Evolutionary conservation across 2,113 vertebrate genomes (phyloP).

Genomic region (Burhinus oedicnemus): DNA sequence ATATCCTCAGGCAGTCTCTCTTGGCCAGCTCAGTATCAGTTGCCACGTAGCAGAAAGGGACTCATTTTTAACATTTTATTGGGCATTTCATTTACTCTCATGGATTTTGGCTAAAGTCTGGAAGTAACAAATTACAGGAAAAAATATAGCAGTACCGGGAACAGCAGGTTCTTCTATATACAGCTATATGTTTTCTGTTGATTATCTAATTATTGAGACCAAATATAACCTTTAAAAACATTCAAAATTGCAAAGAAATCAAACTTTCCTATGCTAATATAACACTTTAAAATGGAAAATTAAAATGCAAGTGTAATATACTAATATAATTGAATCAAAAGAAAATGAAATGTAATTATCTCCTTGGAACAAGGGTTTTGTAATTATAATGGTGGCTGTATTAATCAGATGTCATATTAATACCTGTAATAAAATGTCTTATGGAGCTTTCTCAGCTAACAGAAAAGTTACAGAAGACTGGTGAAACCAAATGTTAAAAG

Average conservation of each 20-base stretch:
- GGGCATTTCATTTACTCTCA: neutral
- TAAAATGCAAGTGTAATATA: conserved; percentile 58
- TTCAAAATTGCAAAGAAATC: conserved; percentile 30
- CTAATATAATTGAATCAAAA: conserved; percentile 60
- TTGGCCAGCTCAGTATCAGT: neutral
- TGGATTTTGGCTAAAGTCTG: neutral
- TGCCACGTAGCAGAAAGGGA: neutral
- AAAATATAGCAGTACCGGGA: fast-evolving
- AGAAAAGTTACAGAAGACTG: conserved; percentile 11
- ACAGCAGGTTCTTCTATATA: neutral
- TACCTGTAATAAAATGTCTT: conserved; percentile 53
- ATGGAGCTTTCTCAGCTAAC: neutral
- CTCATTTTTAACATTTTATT: neutral
- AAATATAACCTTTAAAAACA: conserved; percentile 57
- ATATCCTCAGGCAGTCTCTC: neutral
- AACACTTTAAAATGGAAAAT: conserved; percentile 33
- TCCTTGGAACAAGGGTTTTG: conserved; percentile 54
- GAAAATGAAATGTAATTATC: conserved; percentile 63
- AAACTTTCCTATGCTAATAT: conserved; percentile 27
- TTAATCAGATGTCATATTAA: conserved; percentile 64
- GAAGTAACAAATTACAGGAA: neutral
- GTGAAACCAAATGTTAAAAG: conserved; percentile 23
- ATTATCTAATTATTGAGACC: neutral
- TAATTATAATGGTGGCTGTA: conserved; percentile 58
- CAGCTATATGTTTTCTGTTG: conserved; percentile 14